phyloP scores from a whole-genome alignment of 2,888 invertebrate species.

The Agrilus biguttatus region DNA sequence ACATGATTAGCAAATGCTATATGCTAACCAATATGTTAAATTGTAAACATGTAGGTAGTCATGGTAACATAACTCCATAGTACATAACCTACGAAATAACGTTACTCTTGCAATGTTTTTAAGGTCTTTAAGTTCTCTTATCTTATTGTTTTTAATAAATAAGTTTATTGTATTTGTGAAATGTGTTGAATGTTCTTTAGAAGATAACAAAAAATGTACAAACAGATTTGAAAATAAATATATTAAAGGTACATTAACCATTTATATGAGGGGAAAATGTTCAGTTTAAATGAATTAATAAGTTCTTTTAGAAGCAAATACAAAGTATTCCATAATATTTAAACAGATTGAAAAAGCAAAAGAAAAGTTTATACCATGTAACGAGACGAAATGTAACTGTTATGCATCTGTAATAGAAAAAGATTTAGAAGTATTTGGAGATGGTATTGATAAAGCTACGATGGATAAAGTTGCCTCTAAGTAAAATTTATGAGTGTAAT shows the following conservation, averaged over 20 bases:
- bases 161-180: not conserved
- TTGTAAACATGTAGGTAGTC: too few relatives aligned
- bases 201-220: constrained; percentile 15
- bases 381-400: constrained; percentile 46
- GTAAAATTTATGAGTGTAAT: constrained; percentile 15
- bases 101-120: too few relatives aligned
- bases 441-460: constrained; percentile 55
- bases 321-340: constrained; percentile 27
- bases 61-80: too few relatives aligned
- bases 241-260: constrained; percentile 19
- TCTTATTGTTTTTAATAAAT: too few relatives aligned
- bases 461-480: constrained; percentile 41
- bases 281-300: constrained; percentile 7
- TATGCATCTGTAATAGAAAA: constrained; percentile 45
- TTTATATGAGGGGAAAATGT: not conserved
- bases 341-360: constrained; percentile 36
- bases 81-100: too few relatives aligned
- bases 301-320: constrained; percentile 33
- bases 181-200: constrained; percentile 15
- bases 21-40: too few relatives aligned
- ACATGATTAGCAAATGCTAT: too few relatives aligned
- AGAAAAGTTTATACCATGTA: constrained; percentile 40
- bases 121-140: too few relatives aligned
- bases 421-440: constrained; percentile 55
- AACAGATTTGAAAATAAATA: constrained; percentile 20